Conservation (phyloP, 2,888 invertebrate genomes). For the Apodemia zela region DNA sequence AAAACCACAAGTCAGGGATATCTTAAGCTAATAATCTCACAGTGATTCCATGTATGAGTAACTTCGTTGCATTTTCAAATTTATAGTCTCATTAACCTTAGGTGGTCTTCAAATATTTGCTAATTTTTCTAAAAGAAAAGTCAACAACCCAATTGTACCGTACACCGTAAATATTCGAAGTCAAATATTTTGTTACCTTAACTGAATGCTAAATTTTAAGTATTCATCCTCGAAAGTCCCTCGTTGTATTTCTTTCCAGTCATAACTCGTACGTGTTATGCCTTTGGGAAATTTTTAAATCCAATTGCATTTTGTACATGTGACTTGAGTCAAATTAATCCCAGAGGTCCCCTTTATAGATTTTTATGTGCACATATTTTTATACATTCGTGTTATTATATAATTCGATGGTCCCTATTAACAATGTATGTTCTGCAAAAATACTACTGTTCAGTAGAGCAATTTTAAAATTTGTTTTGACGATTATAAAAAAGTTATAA, state of each 20-base stretch:
- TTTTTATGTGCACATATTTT: neutral
- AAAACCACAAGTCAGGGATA: too few relatives aligned
- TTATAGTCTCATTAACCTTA: too few relatives aligned
- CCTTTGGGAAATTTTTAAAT: conserved; percentile 13
- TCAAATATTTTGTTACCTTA: conserved; percentile 9
- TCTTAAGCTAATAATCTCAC: too few relatives aligned
- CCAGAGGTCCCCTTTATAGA: neutral
- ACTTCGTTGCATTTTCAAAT: too few relatives aligned
- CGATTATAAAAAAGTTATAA: too few relatives aligned
- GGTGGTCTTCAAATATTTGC: neutral
- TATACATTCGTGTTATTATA: too few relatives aligned
- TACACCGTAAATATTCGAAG: conserved; percentile 5
- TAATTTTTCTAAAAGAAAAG: neutral
- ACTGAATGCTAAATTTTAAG: conserved; percentile 15
- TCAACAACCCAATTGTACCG: neutral
- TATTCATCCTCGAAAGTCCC: conserved; percentile 11
- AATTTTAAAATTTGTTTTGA: too few relatives aligned
- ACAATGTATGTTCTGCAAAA: too few relatives aligned
- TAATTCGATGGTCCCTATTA: too few relatives aligned
- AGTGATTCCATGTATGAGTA: too few relatives aligned
- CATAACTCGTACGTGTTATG: conserved; percentile 6
- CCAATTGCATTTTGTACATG: neutral
- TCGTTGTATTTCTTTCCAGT: conserved; percentile 11
- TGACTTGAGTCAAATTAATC: neutral
- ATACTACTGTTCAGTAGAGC: too few relatives aligned